Conservation (phyloP, 2,797 vertebrate species). For the Martes flavigula region DNA sequence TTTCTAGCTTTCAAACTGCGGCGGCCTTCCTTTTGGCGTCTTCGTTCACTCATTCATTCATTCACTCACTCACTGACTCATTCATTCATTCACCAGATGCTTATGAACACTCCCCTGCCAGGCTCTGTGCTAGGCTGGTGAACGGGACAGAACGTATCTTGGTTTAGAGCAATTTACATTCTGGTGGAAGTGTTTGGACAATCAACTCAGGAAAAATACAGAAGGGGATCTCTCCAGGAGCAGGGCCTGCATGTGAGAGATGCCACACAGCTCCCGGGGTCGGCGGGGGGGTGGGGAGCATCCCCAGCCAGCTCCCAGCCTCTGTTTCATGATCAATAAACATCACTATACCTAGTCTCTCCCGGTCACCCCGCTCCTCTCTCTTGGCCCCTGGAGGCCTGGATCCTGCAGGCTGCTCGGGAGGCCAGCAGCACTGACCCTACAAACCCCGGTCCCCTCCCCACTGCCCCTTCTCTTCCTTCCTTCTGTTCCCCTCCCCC, state of each 20-base stretch:
- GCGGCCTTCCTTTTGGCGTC: not conserved
- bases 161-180: not conserved
- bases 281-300: no score
- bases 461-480: not conserved
- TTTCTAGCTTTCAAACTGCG: not conserved
- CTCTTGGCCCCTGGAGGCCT: not conserved
- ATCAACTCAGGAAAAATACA: not conserved
- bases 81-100: no score
- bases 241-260: not conserved
- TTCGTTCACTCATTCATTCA: not conserved
- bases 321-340: not conserved
- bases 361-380: not conserved
- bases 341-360: no score
- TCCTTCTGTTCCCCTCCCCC: no score
- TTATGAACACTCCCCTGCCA: not conserved
- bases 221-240: not conserved
- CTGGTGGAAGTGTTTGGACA: not conserved
- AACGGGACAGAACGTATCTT: not conserved
- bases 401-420: not conserved
- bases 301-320: not conserved
- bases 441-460: not conserved
- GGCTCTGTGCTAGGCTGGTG: not conserved
- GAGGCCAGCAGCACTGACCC: not conserved
- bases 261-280: not conserved
- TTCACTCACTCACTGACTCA: no score